Conservation (phyloP, 2,113 vertebrate species). For the Myotis lucifugus region DNA sequence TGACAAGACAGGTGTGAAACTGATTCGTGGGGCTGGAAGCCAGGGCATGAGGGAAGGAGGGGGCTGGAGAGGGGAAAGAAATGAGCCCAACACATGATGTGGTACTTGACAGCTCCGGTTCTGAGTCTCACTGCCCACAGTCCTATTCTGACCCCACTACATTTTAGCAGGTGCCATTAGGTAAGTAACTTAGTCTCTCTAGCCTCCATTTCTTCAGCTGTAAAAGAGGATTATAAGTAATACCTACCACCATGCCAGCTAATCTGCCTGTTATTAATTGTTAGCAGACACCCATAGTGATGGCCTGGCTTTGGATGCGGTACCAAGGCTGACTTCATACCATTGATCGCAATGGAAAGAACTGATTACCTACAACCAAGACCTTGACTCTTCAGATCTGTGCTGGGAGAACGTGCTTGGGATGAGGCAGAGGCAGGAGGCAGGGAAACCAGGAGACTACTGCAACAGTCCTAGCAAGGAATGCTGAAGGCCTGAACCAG, state of each 20-base stretch:
- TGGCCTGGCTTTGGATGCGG: not conserved
- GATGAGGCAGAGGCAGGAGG: not conserved
- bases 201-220: not conserved
- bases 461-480: not conserved
- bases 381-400: not conserved
- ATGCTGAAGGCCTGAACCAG: no score
- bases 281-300: not conserved
- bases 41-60: not conserved
- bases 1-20: not conserved
- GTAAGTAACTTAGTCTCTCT: not conserved
- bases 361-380: not conserved
- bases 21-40: not conserved
- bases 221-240: not conserved
- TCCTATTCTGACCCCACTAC: not conserved
- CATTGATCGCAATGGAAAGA: not conserved
- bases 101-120: not conserved
- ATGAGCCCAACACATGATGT: not conserved
- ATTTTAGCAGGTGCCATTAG: not conserved
- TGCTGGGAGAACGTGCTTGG: accelerated
- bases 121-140: not conserved
- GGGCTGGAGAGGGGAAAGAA: not conserved
- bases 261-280: not conserved
- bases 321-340: not conserved
- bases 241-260: not conserved
- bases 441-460: not conserved